These are phyloP conservation scores for Cervus canadensis DNA, from an alignment of 2,113 vertebrate species.

Conservation along the genomic window DNA sequence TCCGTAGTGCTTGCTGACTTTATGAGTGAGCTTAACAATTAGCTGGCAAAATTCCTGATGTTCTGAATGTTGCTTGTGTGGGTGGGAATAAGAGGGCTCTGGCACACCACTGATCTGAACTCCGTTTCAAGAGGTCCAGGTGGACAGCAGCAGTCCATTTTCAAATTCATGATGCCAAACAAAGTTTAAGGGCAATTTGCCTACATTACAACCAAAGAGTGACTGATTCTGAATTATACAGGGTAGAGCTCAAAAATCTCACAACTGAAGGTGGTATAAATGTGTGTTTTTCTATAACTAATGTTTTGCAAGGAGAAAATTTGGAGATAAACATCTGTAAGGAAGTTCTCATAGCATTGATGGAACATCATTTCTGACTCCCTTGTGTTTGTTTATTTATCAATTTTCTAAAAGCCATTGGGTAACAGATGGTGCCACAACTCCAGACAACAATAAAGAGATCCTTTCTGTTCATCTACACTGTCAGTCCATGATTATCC, in stretches of 20 bases:
- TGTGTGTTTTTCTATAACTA: not conserved
- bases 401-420: not conserved
- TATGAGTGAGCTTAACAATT: not conserved
- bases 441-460: not conserved
- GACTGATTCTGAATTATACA: not conserved
- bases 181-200: not conserved
- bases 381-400: not conserved
- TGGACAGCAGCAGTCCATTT: not conserved
- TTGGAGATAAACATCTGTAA: not conserved
- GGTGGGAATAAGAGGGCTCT: not conserved
- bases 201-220: not conserved
- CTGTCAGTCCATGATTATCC: not conserved
- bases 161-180: not conserved
- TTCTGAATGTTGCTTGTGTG: not conserved
- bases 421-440: not conserved
- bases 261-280: not conserved
- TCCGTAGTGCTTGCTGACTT: not conserved
- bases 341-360: not conserved
- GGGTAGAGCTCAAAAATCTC: not conserved
- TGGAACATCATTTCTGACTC: not conserved
- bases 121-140: not conserved
- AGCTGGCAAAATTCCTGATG: not conserved
- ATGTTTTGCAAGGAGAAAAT: not conserved
- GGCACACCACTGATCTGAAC: not conserved
- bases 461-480: not conserved